Conservation (phyloP, 2,797 vertebrate species). For the Melanotaenia nigrans region DNA sequence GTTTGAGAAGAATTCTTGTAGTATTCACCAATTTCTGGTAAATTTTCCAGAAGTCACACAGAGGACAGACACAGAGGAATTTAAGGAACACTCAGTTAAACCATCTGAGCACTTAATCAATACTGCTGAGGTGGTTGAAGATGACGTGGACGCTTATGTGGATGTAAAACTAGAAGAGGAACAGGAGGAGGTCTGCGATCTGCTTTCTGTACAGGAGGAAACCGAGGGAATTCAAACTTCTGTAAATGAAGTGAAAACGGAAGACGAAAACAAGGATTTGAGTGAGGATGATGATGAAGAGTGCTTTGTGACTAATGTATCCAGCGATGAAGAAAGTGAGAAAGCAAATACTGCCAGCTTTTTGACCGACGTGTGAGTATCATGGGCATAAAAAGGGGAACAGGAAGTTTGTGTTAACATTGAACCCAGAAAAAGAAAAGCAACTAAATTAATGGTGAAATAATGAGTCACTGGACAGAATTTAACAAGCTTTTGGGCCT, state of each 20-base stretch:
- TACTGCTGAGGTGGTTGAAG: slow-evolving; percentile 16
- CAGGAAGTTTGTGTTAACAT: slow-evolving; percentile 37
- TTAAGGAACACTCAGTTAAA: slow-evolving; percentile 9
- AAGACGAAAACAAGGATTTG: slow-evolving; percentile 26
- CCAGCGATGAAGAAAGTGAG: slow-evolving; percentile 27
- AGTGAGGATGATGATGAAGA: slow-evolving; percentile 27
- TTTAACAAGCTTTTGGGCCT: not conserved
- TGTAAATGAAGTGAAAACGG: slow-evolving; percentile 21
- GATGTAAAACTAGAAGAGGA: slow-evolving; percentile 53
- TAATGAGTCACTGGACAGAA: too few species aligned
- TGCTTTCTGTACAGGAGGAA: slow-evolving; percentile 43
- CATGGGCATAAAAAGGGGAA: slow-evolving; percentile 40
- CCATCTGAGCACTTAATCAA: slow-evolving; percentile 30
- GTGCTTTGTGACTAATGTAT: slow-evolving; percentile 13
- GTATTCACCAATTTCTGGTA: slow-evolving; percentile 7
- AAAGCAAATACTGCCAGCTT: slow-evolving; percentile 20
- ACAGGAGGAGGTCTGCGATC: slow-evolving; percentile 37
- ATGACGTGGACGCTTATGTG: slow-evolving; percentile 1
- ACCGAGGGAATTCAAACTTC: slow-evolving; percentile 39
- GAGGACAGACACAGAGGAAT: slow-evolving; percentile 37
- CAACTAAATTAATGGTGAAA: slow-evolving; percentile 9
- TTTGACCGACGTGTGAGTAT: slow-evolving; percentile 66
- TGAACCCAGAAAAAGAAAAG: not conserved
- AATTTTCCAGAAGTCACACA: slow-evolving; percentile 24
- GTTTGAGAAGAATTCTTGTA: slow-evolving; percentile 15